Conservation (phyloP, 2,888 invertebrate genomes). For the Meghimatium bilineatum region DNA sequence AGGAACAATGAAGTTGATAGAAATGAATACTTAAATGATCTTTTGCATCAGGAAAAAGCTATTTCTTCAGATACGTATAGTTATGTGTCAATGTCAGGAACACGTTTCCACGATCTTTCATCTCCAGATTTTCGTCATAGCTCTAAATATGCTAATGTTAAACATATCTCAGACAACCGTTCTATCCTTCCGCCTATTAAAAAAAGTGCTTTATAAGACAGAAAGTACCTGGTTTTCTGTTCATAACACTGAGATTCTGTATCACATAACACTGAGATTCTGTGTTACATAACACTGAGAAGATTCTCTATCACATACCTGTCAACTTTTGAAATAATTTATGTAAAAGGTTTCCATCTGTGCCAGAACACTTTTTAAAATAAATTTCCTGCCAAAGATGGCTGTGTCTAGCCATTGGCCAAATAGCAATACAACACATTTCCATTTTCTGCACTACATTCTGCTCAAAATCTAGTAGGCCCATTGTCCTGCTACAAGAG, state of each 20-base stretch:
- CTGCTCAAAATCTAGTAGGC: too few species aligned
- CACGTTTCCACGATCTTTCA: constrained; percentile 55
- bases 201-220: constrained; percentile 27
- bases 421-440: too few species aligned
- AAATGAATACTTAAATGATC: constrained; percentile 49
- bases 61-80: constrained; percentile 64
- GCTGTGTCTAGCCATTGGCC: too few species aligned
- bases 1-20: constrained; percentile 36
- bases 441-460: too few species aligned
- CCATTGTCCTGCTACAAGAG: too few species aligned
- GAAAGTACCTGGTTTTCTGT: background rate
- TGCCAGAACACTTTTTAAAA: too few species aligned
- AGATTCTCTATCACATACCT: too few species aligned
- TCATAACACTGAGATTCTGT: background rate
- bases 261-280: too few species aligned
- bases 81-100: constrained; percentile 37
- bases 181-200: constrained; percentile 72
- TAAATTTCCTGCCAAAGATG: too few species aligned
- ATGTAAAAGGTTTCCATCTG: too few species aligned
- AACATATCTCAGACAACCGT: constrained; percentile 71
- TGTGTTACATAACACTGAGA: too few species aligned
- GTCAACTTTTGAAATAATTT: too few species aligned
- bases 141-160: constrained; percentile 50
- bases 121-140: constrained; percentile 59
- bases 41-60: constrained; percentile 66